Conservation (phyloP, 2,888 invertebrate genomes). For the Trichogramma evanescens region DNA sequence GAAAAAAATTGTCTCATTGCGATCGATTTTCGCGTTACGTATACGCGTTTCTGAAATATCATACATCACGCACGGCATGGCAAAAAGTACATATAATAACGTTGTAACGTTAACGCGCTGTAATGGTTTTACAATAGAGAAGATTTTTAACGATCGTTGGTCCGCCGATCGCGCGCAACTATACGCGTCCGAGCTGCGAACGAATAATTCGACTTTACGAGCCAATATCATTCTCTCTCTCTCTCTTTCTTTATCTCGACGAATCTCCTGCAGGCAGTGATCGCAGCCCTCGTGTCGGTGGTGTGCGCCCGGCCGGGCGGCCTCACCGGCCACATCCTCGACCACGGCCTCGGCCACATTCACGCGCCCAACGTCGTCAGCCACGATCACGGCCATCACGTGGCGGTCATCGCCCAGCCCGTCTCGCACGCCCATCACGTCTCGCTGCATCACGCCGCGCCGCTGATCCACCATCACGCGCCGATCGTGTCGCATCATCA, state of each 20-base stretch:
- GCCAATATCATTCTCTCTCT: neutral
- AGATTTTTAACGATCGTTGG: too few relatives aligned
- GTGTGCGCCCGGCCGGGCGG: conserved; percentile 51
- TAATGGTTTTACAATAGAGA: too few relatives aligned
- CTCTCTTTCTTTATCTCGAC: too few relatives aligned
- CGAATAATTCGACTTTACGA: too few relatives aligned
- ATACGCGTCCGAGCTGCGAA: too few relatives aligned
- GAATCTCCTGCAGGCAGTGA: conserved; percentile 30
- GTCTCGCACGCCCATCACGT: conserved; percentile 47
- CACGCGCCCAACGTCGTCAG: conserved; percentile 37
- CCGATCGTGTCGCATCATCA: conserved; percentile 15
- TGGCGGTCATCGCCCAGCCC: conserved; percentile 39
- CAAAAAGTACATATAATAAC: too few relatives aligned
- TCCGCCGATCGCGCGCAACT: too few relatives aligned
- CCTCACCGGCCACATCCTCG: conserved; percentile 45
- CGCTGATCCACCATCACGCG: conserved; percentile 33
- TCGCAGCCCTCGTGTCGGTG: conserved; percentile 45
- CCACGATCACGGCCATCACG: conserved; percentile 37
- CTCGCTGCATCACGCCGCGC: conserved; percentile 24
- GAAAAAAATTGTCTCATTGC: too few relatives aligned
- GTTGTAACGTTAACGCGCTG: too few relatives aligned
- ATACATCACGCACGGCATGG: too few relatives aligned
- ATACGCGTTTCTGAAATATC: too few relatives aligned
- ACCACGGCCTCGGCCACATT: conserved; percentile 38
- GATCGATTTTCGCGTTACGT: too few relatives aligned